A percentile compares a stretch with the other conserved stretches of the same genome.
Conservation (phyloP, 2,113 vertebrate genomes). For the Cacatua alba region DNA sequence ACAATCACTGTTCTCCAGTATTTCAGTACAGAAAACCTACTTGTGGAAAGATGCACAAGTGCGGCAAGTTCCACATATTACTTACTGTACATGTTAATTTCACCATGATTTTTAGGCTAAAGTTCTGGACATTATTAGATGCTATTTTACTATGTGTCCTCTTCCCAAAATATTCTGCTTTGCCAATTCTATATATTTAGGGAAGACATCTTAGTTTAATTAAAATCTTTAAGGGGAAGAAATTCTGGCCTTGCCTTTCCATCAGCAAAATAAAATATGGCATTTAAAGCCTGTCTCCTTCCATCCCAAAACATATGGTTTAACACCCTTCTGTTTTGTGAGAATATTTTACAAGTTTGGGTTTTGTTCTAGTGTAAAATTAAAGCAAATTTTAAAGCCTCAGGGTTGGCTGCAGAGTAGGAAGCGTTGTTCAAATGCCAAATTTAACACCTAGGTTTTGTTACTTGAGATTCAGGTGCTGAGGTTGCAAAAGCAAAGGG, state of each 20-base stretch:
- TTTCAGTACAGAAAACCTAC: not conserved
- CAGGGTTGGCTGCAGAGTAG: not conserved
- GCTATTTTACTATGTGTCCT: not conserved
- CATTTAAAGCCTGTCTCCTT: not conserved
- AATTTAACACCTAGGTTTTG: constrained; percentile 39
- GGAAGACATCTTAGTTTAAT: not conserved
- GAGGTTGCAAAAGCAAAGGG: not conserved
- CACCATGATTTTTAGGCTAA: not conserved
- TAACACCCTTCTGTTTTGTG: not conserved
- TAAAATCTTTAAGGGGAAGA: not conserved
- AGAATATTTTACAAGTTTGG: constrained; percentile 15
- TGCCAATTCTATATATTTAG: not conserved
- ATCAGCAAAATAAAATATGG: not conserved
- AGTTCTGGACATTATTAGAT: not conserved
- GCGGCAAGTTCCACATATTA: not conserved
- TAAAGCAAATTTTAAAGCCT: constrained; percentile 8
- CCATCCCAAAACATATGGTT: not conserved
- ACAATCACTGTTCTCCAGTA: not conserved
- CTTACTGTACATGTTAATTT: not conserved
- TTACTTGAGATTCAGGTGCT: constrained; percentile 2
- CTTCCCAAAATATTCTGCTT: not conserved
- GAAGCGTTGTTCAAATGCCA: not conserved
- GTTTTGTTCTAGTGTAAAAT: constrained; percentile 10
- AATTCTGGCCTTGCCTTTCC: not conserved
- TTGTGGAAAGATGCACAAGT: not conserved